These are phyloP conservation scores for Nymphicus hollandicus DNA, from an alignment of 2,113 vertebrate species.

Conservation along the genomic window DNA sequence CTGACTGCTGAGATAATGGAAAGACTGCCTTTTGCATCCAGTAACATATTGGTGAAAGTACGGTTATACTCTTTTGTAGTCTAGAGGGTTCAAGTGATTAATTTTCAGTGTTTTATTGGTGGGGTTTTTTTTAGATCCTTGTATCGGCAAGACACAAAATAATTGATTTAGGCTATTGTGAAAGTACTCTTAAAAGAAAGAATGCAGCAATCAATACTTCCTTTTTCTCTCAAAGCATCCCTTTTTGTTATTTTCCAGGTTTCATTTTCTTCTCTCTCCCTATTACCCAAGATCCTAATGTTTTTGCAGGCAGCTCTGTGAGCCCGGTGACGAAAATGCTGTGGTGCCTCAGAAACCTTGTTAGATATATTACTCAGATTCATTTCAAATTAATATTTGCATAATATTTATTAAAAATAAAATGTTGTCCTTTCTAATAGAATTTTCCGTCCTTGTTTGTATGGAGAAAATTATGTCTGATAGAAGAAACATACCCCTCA, in stretches of 20 bases:
- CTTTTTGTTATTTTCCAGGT: background rate
- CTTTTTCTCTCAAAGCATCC: background rate
- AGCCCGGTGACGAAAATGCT: background rate
- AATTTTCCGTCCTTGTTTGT: background rate
- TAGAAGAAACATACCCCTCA: background rate
- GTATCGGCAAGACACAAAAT: background rate
- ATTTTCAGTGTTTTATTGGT: background rate
- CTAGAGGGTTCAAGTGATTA: background rate
- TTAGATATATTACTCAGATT: background rate
- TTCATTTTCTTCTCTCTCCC: background rate
- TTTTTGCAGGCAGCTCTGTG: background rate
- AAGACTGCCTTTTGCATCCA: background rate
- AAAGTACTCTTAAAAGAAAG: background rate
- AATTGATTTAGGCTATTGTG: background rate
- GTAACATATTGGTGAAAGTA: background rate
- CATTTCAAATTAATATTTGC: background rate
- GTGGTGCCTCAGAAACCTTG: background rate
- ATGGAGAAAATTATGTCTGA: background rate
- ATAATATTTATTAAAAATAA: background rate
- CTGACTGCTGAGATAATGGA: background rate
- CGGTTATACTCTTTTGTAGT: background rate
- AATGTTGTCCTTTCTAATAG: background rate
- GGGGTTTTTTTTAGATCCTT: background rate
- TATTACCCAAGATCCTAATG: background rate
- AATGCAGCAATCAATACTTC: background rate